phyloP scores from a whole-genome alignment of 2,797 vertebrate species.

The Enteromius afrohamiltoni region DNA sequence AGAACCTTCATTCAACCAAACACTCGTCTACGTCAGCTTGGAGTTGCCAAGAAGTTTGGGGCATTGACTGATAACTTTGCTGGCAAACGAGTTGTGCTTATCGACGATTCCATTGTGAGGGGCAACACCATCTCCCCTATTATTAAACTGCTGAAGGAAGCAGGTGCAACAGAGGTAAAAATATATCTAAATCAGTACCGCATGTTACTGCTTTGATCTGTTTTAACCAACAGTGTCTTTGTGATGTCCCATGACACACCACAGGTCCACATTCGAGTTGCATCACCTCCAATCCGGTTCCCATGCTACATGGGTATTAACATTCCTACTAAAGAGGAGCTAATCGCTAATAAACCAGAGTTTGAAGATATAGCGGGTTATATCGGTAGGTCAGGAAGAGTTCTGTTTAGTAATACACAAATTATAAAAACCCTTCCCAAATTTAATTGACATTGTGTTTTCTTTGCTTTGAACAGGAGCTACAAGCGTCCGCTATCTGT shows the following conservation, averaged over 20 bases:
- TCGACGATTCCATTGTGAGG: conserved; percentile 97
- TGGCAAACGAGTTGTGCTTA: conserved; percentile 92
- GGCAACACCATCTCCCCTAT: conserved; percentile 99
- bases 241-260: not conserved
- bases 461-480: conserved; percentile 79
- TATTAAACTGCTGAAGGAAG: conserved; percentile 95
- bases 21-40: conserved; percentile 92
- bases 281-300: conserved; percentile 92
- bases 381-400: conserved; percentile 85
- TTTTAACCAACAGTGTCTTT: not conserved
- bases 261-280: conserved; percentile 96
- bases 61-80: conserved; percentile 96
- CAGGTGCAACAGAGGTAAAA: conserved; percentile 90
- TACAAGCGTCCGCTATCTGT: conserved; percentile 92
- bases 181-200: not conserved
- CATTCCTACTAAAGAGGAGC: conserved; percentile 98
- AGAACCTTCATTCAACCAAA: conserved; percentile 98
- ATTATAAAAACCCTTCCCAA: not conserved
- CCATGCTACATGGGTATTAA: conserved; percentile 99
- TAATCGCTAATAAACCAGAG: conserved; percentile 97
- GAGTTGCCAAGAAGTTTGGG: conserved; percentile 98
- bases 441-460: not conserved
- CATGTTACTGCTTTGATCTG: not conserved
- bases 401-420: not conserved
- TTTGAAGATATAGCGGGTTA: conserved; percentile 91